A percentile compares a stretch with the other conserved stretches of the same genome.
These are phyloP conservation scores for Diplogasteroides magnus DNA, from an alignment of 1,140 invertebrate species.

Conservation along the genomic window DNA sequence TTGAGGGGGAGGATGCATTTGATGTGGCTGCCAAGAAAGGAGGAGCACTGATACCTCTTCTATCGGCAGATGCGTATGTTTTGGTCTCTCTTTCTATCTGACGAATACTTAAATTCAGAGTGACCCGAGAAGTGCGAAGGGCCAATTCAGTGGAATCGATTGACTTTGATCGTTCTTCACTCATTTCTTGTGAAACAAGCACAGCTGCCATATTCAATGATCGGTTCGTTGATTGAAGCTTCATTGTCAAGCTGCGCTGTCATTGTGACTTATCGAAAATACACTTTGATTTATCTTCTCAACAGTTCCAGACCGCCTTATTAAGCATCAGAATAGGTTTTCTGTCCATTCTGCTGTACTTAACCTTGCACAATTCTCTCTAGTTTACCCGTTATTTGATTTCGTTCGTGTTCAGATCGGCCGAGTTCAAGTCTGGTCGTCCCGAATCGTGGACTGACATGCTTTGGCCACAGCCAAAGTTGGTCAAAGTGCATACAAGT, in stretches of 20 bases:
- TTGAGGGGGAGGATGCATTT: slow-evolving; percentile 1
- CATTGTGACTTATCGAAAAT: too few species aligned
- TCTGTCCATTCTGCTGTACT: too few species aligned
- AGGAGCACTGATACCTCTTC: slow-evolving; percentile 9
- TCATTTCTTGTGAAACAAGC: slow-evolving; percentile 13
- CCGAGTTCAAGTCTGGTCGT: not conserved
- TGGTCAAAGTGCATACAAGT: slow-evolving; percentile 4
- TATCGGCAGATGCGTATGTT: slow-evolving; percentile 11
- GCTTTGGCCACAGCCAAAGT: slow-evolving; percentile 35
- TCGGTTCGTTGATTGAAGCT: too few species aligned
- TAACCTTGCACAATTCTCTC: too few species aligned
- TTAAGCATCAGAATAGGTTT: too few species aligned
- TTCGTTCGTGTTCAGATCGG: not conserved
- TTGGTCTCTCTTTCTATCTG: not conserved
- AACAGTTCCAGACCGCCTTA: too few species aligned
- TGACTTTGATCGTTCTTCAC: slow-evolving; percentile 25
- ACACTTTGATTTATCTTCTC: too few species aligned
- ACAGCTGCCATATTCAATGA: not conserved
- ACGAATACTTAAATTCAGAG: not conserved
- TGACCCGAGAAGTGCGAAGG: slow-evolving; percentile 17
- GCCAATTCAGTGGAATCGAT: slow-evolving; percentile 21
- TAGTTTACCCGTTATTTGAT: too few species aligned
- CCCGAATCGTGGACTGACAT: slow-evolving; percentile 34
- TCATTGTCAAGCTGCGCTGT: too few species aligned
- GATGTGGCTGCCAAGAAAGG: slow-evolving; percentile 24